A percentile compares a stretch with the other conserved stretches of the same genome.
Conservation (phyloP, 2,888 invertebrate genomes). For the Pyrrhia umbra region DNA sequence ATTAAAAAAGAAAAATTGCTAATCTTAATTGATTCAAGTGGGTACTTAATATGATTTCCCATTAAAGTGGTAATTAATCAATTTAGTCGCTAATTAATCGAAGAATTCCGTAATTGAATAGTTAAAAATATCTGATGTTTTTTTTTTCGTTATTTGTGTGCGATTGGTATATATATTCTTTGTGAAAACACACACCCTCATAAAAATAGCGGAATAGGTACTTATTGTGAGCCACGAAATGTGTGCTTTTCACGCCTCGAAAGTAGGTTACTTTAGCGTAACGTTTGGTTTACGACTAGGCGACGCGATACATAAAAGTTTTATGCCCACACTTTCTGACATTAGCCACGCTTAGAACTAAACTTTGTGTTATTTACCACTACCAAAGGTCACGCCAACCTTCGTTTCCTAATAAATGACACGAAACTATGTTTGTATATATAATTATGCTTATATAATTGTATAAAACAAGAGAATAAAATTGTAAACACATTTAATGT, state of each 20-base stretch:
- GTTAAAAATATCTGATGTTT: neutral
- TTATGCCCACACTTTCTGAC: conserved; percentile 71
- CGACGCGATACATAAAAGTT: conserved; percentile 74
- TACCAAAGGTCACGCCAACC: conserved; percentile 46
- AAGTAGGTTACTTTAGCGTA: conserved; percentile 70
- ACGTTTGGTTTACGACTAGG: conserved; percentile 72
- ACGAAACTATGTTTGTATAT: too few relatives aligned
- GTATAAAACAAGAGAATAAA: too few relatives aligned
- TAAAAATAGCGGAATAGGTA: conserved; percentile 48
- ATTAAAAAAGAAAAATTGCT: neutral
- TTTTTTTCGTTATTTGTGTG: neutral
- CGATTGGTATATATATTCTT: conserved; percentile 11
- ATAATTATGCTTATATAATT: too few relatives aligned
- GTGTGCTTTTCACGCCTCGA: conserved; percentile 59
- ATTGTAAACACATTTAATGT: too few relatives aligned
- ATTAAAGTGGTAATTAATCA: conserved; percentile 28
- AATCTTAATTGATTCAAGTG: conserved; percentile 8
- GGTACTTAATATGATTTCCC: neutral
- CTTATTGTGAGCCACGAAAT: conserved; percentile 55
- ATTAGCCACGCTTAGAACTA: conserved; percentile 65
- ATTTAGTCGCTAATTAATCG: conserved; percentile 17
- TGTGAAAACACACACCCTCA: conserved; percentile 22
- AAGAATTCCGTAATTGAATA: conserved; percentile 2
- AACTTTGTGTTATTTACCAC: conserved; percentile 54
- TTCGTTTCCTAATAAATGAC: conserved; percentile 28